Base-by-base conservation (phyloP, 2,113 vertebrate species). In the Xyrauchen texanus region DNA sequence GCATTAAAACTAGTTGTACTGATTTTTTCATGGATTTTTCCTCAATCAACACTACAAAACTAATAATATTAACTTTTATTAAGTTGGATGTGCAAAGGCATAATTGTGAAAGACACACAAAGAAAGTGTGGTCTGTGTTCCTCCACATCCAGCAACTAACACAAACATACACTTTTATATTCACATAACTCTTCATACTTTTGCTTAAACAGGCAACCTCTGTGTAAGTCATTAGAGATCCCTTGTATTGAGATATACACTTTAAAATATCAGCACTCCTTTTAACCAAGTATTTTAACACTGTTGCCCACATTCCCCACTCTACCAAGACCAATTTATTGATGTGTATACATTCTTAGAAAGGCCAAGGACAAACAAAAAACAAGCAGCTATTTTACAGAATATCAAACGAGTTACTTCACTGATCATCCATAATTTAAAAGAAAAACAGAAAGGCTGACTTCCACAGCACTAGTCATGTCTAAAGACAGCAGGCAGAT, bases 361-460 rank as follows among this genome's bases (percentile, higher is more conserved):
- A 42, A 72, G 11, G 70, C 42, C 60, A 72, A 12, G 44, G n/a
- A 72, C 46, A 53, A 72, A 72, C 55, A n/a, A 62, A 63, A 74
- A 51, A 63, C 9, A 53, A 8, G 55, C 21, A 7, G 52, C 52
- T 55, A 53, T 70, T 55, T 12, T 47, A 72, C 46, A 46, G 70
- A 46, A 62, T 45, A 73, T 45, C 15, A 73, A 73, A 61, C 3
- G 21, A 34, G 21, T 34, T 34, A 34, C 21, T 34, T 34, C 21
- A 34, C 21, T 1, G 21, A 34, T 34, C 57, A 62, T 73, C 57
- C 55, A 73, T 61, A 57, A 73, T 49, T 16, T 34, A 34, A 34
- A 34, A 34, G 6, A 49, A 21, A 72, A 13, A 16, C 6, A 11
- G 53, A 73, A 3, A 34, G 21, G 44, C 5, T 13, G 52, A 71